Conservation (phyloP, 2,113 vertebrate genomes). For the Oncorhynchus tshawytscha region DNA sequence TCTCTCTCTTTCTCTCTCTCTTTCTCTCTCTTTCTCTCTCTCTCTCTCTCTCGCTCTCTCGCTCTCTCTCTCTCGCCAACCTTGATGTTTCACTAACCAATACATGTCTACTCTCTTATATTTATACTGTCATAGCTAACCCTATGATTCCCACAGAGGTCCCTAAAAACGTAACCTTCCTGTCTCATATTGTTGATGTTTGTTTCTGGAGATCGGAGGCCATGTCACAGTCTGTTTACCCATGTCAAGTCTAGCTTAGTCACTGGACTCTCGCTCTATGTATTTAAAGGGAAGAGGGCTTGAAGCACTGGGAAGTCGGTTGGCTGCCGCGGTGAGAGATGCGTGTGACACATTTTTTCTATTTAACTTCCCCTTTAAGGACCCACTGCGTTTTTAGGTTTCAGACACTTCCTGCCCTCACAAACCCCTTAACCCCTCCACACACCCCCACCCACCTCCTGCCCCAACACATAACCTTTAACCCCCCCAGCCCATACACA, state of each 20-base stretch:
- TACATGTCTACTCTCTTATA: too few relatives aligned
- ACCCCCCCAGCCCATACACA: too few relatives aligned
- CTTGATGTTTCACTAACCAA: slow-evolving; percentile 1
- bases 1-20: not conserved
- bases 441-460: not conserved
- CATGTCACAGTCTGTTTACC: not conserved
- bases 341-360: slow-evolving; percentile 57
- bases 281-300: slow-evolving; percentile 75
- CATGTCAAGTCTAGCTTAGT: not conserved
- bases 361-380: slow-evolving; percentile 21
- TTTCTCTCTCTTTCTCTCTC: not conserved
- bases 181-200: not conserved
- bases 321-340: slow-evolving; percentile 72
- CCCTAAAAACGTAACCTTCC: not conserved
- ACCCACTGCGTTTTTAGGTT: slow-evolving; percentile 19
- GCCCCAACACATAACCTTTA: not conserved
- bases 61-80: not conserved
- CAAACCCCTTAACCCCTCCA: too few relatives aligned
- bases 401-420: not conserved
- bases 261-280: slow-evolving; percentile 36
- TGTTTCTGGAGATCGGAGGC: not conserved
- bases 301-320: slow-evolving; percentile 74
- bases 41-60: not conserved
- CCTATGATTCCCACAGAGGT: not conserved
- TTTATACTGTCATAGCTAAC: not conserved